phyloP scores from a whole-genome alignment of 2,888 invertebrate genomes.

The Coremacera marginata region DNA sequence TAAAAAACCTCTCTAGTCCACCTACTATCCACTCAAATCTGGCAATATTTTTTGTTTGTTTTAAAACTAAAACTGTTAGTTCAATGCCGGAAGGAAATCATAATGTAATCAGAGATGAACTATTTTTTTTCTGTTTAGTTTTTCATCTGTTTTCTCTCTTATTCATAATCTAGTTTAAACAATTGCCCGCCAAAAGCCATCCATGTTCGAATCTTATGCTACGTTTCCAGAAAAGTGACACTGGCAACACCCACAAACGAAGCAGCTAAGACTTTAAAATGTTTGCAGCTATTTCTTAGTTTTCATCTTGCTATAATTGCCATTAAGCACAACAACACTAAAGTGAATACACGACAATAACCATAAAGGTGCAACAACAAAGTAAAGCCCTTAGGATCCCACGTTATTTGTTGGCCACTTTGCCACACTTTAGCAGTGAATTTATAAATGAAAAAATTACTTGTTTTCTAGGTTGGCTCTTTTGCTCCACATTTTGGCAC shows the following conservation, averaged over 20 bases:
- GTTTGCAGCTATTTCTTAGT: not conserved
- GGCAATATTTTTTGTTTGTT: not conserved
- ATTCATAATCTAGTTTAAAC: not conserved
- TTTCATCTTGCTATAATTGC: slow-evolving; percentile 7
- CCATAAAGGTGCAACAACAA: slow-evolving; percentile 7
- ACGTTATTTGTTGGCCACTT: slow-evolving; percentile 1
- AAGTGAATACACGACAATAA: not conserved
- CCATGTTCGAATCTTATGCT: not conserved
- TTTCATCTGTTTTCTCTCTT: not conserved
- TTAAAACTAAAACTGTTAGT: too few relatives aligned
- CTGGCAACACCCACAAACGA: not conserved
- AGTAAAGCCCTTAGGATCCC: slow-evolving; percentile 14
- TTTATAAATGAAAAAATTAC: not conserved
- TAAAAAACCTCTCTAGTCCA: not conserved
- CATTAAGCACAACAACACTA: slow-evolving; percentile 5
- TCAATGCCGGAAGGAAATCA: not conserved
- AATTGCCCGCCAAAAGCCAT: not conserved
- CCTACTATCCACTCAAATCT: not conserved
- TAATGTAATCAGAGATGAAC: not conserved
- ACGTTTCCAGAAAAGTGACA: not conserved
- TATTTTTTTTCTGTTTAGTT: not conserved
- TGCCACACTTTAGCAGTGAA: not conserved
- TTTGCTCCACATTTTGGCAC: not conserved
- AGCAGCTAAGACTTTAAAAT: not conserved
- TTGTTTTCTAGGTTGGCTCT: not conserved